Evolutionary conservation across 2,113 vertebrate genomes (phyloP).

Genomic region (Corythoichthys intestinalis): DNA sequence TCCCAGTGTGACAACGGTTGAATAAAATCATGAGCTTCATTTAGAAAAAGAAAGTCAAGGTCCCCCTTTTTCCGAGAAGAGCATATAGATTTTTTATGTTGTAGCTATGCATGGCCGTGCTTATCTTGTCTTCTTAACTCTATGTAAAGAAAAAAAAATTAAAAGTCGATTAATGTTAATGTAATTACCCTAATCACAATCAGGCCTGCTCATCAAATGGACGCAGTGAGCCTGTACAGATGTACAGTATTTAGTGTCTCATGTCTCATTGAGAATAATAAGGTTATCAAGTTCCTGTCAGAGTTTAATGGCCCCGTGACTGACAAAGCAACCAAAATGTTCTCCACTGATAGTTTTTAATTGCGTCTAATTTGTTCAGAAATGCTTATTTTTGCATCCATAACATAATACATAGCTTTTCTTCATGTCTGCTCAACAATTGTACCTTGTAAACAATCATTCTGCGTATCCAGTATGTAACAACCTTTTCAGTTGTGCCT

Average conservation of each 20-base stretch:
- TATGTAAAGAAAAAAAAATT: neutral
- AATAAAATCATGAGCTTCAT: no score
- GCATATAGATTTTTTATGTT: no score
- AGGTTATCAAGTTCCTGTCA: neutral
- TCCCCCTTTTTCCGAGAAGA: no score
- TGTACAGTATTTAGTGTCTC: slow-evolving; percentile 7
- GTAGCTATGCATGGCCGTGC: no score
- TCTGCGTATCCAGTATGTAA: no score
- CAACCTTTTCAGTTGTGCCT: neutral
- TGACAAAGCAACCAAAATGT: neutral
- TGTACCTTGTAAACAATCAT: neutral
- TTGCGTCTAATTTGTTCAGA: neutral
- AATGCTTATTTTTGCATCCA: neutral
- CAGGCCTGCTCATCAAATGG: slow-evolving; percentile 9
- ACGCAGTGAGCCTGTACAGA: slow-evolving; percentile 17
- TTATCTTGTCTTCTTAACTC: no score
- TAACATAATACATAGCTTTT: neutral
- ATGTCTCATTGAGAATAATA: slow-evolving; percentile 9
- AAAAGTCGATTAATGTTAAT: neutral
- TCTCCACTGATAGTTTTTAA: neutral
- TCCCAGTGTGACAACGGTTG: no score
- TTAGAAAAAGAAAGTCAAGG: no score
- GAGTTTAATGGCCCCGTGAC: neutral
- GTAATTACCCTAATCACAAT: neutral
- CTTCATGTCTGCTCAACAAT: neutral